phyloP scores from a whole-genome alignment of 2,888 invertebrate species.

The Trachelus iudaicus region DNA sequence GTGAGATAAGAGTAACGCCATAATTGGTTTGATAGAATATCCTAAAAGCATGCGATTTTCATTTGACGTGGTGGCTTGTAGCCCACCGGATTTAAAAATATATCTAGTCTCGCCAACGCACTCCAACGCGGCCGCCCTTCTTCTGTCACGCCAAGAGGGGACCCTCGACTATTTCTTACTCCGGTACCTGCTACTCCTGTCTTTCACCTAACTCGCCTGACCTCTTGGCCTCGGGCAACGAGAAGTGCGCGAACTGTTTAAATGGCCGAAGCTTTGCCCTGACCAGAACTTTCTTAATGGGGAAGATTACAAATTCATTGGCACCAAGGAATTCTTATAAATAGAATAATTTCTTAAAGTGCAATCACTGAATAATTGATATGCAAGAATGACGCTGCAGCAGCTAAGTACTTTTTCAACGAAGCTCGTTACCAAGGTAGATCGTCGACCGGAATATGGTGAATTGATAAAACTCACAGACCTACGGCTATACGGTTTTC shows the following conservation, averaged over 20 bases:
- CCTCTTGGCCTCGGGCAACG: not conserved
- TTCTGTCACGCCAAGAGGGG: not conserved
- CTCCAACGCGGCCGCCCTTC: not conserved
- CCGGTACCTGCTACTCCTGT: not conserved
- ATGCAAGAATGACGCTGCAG: not conserved
- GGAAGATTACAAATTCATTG: not conserved
- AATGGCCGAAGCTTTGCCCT: not conserved
- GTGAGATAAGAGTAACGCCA: not conserved
- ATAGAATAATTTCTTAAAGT: not conserved
- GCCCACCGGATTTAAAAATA: not conserved
- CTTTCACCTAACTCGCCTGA: not conserved
- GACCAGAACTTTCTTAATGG: not conserved
- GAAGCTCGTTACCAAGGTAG: not conserved
- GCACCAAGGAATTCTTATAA: not conserved
- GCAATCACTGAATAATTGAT: not conserved
- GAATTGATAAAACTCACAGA: not conserved
- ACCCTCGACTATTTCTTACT: not conserved
- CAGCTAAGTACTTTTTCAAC: not conserved
- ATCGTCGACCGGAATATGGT: not conserved
- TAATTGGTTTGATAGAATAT: not conserved
- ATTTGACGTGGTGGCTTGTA: not conserved
- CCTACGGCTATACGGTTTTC: not conserved
- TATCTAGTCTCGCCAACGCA: not conserved
- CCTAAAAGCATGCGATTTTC: not conserved
- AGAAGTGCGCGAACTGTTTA: not conserved